Evolutionary conservation across 2,113 vertebrate species (phyloP), one percentile per base, ranked within the genome.

Genomic region (Sander vitreus): DNA sequence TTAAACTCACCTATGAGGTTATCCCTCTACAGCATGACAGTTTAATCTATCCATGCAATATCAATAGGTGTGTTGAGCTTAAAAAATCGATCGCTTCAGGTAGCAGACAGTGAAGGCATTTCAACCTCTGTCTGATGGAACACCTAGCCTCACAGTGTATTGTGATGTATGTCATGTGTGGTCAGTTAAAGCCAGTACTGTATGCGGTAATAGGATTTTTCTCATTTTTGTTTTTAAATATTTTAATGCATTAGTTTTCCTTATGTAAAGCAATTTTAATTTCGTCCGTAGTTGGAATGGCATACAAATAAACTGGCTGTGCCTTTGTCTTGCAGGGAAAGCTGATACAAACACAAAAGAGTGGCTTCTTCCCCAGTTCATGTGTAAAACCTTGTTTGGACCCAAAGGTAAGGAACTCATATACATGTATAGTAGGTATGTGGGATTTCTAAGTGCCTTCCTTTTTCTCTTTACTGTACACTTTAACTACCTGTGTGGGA

Each of bases 361-460:
- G 93, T 0, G 98, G 98, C 18, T 99, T 96, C 88, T 99, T 99
- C 36, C 98, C 98, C 77, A 99, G 97, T 88, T 95, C 96, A 0
- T 97, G 96, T 0, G 98, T 99, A 47, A 99, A 99, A 83, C 98
- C 98, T 30, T 99, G 96, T 88, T 95, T 99, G 72, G 98, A 98
- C 14, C 97, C 96, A 4, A 96, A 97, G 96, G 97, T 98, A 84
- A 39, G 60, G 18, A 89, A 13, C 3, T 19, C 13, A 10, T 33
- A 39, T 47, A 65, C 8, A 19, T 48, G 27, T 33, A 19, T 30
- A 76, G 15, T 19, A 25, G 19, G 5, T 43, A 4, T 36, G 14
- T 27, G 23, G 25, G 25, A 78, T 48, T 19, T 68, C 15, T 30
- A 16, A 60, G 25, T 4, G 10, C 16, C 6, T 43, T 58, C 3